Percentiles rank a stretch among this genome's conserved stretches.
phyloP scores from a whole-genome alignment of 2,113 vertebrate genomes.

The Cavia aperea region DNA sequence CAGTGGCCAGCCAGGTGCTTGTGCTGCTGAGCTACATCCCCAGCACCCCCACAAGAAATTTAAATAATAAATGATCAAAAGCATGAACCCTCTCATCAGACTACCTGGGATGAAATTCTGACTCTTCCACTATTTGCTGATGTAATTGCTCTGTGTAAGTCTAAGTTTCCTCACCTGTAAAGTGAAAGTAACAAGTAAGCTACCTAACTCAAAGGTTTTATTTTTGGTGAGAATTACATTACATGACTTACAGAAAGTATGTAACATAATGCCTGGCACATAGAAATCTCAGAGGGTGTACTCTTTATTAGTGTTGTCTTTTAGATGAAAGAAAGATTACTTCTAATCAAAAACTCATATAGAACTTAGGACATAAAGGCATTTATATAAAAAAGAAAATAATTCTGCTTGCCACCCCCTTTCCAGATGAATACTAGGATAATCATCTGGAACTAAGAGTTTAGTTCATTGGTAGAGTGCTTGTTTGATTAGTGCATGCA shows the following conservation, averaged over 20 bases:
- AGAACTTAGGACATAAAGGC: not conserved
- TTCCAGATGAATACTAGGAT: not conserved
- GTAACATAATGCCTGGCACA: not conserved
- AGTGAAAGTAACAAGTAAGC: not conserved
- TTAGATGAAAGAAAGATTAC: conserved; percentile 2
- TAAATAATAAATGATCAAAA: not conserved
- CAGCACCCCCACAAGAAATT: not conserved
- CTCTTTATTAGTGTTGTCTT: not conserved
- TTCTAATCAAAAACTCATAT: not conserved
- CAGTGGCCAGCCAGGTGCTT: no score
- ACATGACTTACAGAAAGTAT: not conserved
- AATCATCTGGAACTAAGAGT: not conserved
- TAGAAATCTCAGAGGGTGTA: not conserved
- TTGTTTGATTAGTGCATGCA: not conserved
- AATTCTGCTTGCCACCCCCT: not conserved
- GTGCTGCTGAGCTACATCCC: no score
- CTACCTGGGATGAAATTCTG: not conserved
- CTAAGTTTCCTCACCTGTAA: not conserved
- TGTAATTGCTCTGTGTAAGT: not conserved
- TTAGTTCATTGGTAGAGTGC: not conserved
- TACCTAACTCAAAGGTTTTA: not conserved
- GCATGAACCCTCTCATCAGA: not conserved
- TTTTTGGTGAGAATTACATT: not conserved
- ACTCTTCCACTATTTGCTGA: not conserved
- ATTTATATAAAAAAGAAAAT: not conserved